phyloP scores from a whole-genome alignment of 1,140 invertebrate species.

The Heliconius himera region DNA sequence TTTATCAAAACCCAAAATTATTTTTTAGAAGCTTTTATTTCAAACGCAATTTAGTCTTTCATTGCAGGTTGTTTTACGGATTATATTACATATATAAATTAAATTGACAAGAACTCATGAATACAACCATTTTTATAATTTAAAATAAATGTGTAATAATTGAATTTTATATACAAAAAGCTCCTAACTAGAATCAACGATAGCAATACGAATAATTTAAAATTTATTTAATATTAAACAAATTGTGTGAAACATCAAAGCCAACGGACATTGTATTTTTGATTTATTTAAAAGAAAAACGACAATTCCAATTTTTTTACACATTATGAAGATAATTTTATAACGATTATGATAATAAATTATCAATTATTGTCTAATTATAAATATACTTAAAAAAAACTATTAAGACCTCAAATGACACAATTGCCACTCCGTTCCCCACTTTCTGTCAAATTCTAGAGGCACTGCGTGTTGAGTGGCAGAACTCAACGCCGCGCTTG shows the following conservation, averaged over 20 bases:
- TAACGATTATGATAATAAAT: too few species aligned
- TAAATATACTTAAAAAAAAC: too few species aligned
- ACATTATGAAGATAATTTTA: too few species aligned
- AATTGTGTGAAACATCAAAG: neutral
- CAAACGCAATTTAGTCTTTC: conserved; percentile 9
- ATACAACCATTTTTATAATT: conserved; percentile 2
- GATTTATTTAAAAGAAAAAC: too few species aligned
- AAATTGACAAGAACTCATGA: conserved; percentile 1
- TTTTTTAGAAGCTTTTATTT: neutral
- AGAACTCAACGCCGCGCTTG: too few species aligned
- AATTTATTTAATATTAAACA: conserved; percentile 2
- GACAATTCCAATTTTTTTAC: too few species aligned
- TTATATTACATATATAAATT: neutral
- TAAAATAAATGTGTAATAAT: neutral
- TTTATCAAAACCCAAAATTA: neutral
- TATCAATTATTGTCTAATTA: too few species aligned
- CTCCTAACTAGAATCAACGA: conserved; percentile 10
- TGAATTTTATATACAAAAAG: conserved; percentile 9
- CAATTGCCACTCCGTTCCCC: too few species aligned
- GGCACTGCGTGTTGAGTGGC: too few species aligned
- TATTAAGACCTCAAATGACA: too few species aligned
- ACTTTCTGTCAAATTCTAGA: too few species aligned
- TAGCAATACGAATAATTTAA: neutral
- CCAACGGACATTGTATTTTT: neutral
- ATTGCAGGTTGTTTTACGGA: neutral